Base-by-base conservation (phyloP, 1,140 invertebrate genomes). In the Cherax quadricarinatus region DNA sequence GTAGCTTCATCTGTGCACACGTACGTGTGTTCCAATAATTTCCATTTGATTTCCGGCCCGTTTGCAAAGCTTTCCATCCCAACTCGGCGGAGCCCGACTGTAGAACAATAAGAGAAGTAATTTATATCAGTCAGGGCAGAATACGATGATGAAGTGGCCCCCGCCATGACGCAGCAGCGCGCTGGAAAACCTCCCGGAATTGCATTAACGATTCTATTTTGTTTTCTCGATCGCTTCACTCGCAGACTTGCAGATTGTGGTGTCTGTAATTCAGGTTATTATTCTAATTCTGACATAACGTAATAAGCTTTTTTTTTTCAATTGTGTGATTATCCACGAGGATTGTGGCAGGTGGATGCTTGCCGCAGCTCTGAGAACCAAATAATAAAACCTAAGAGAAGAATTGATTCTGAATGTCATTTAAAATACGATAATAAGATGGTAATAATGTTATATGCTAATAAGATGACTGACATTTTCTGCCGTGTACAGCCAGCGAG, bases 81-180 rank as follows among this genome's bases (percentile, higher is more conserved):
- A 60, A 60, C 75, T 81, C 84, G 53, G 66, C 83, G 89, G 79
- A 90, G 80, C 89, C 62, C 89, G 62, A 85, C 81, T 78, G 89
- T 85, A 85, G 89, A 90, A 90, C 89, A 90, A 90, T 90, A 85
- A 90, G 89, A 90, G 89, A 90, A 90, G 89, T 79, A 90, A 90
- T 90, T 90, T 90, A 90, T 90, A 90, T 85, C 89, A 90, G 89
- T 90, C 89, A 79, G 70, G 66, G 53, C 79, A 79, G 89, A 85
- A 90, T 78, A 79, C 89, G 89, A 90, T 90, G 89, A 90, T 90
- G 89, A 85, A 90, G 89, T 85, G 89, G 51, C 41, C 53, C 49
- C 62, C 88, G 73, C 70, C 89, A 89, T 89, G 89, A 85, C 81
- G 82, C 89, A 89, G 88, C 89, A 85, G 83, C 62, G 70, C 81